phyloP scores from a whole-genome alignment of 2,888 invertebrate genomes.

The Dynastes hyllus region DNA sequence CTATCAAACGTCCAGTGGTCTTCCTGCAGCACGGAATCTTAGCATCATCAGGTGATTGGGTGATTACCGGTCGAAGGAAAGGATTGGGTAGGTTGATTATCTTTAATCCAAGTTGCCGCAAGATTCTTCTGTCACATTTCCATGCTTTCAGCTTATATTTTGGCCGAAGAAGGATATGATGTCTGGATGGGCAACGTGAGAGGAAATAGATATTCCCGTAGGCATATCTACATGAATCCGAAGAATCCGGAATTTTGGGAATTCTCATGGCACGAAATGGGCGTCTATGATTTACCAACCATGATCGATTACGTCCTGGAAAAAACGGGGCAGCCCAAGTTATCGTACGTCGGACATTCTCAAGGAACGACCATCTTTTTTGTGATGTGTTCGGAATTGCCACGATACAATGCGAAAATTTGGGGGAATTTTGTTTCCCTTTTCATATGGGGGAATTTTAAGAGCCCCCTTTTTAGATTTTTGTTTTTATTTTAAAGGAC shows the following conservation, averaged over 20 bases:
- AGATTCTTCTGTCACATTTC: too few relatives aligned
- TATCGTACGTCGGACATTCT: constrained; percentile 77
- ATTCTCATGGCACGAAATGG: constrained; percentile 86
- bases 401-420: constrained; percentile 74
- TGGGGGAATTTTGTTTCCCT: constrained; percentile 69
- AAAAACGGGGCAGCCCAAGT: constrained; percentile 72
- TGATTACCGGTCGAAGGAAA: constrained; percentile 71
- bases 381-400: constrained; percentile 73
- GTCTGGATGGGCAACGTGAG: constrained; percentile 77
- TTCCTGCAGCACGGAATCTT: constrained; percentile 73
- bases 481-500: constrained; percentile 40
- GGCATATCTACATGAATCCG: constrained; percentile 68
- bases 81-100: constrained; percentile 66
- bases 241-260: constrained; percentile 57
- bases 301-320: constrained; percentile 82
- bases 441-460: constrained; percentile 71
- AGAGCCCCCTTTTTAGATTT: constrained; percentile 50
- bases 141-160: constrained; percentile 69
- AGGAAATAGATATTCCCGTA: constrained; percentile 75
- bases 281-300: constrained; percentile 82
- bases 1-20: constrained; percentile 69
- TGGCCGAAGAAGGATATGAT: constrained; percentile 70
- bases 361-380: constrained; percentile 76
- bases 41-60: constrained; percentile 72
- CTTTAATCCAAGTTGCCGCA: too few relatives aligned